Conservation (phyloP, 2,113 vertebrate genomes). For the Oenanthe melanoleuca region DNA sequence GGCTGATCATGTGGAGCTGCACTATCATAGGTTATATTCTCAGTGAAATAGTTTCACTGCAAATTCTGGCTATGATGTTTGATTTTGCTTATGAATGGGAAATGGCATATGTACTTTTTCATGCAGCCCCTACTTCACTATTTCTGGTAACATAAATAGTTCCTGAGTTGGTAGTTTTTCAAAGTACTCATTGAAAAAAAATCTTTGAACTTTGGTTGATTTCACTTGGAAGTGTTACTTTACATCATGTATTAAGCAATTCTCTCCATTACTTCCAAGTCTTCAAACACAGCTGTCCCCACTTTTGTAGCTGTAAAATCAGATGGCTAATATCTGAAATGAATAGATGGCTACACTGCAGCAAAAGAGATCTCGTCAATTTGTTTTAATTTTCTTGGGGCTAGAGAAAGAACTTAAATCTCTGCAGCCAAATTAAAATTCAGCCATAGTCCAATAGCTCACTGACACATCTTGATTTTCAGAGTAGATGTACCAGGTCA, state of each 20-base stretch:
- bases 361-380: neutral
- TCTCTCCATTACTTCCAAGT: constrained; percentile 23
- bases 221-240: constrained; percentile 34
- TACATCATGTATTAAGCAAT: constrained; percentile 13
- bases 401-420: neutral
- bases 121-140: neutral
- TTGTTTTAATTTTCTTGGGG: neutral
- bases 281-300: neutral
- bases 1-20: neutral
- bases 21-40: neutral
- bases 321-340: neutral
- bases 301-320: neutral
- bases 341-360: neutral
- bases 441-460: neutral
- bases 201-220: constrained; percentile 22
- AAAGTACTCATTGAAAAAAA: neutral
- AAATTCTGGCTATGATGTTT: neutral
- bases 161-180: neutral
- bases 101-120: neutral
- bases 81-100: constrained; percentile 2
- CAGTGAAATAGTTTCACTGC: neutral
- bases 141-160: constrained; percentile 20
- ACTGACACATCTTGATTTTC: neutral
- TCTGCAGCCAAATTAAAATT: neutral
- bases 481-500: neutral